These are phyloP conservation scores for Struthio camelus DNA, from an alignment of 2,113 vertebrate species.

Conservation along the genomic window DNA sequence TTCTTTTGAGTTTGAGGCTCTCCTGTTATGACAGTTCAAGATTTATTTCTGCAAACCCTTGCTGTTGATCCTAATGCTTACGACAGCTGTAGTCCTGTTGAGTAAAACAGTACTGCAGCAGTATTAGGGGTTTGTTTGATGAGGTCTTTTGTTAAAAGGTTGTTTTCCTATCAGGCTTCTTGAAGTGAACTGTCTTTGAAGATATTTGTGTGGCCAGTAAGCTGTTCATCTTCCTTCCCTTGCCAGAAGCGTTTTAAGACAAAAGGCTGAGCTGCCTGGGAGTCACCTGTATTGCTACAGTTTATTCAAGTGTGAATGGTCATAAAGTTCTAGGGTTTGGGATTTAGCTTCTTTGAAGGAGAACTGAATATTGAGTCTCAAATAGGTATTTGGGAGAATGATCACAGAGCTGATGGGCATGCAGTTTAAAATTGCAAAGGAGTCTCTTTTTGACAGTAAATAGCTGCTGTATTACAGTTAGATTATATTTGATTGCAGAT, in stretches of 20 bases:
- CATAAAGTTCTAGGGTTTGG: background rate
- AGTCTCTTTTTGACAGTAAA: background rate
- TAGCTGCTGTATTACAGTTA: background rate
- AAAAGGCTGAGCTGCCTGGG: background rate
- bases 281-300: background rate
- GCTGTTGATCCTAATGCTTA: conserved; percentile 6
- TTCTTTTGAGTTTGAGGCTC: background rate
- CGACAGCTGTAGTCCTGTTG: background rate
- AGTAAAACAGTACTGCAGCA: background rate
- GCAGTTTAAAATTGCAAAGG: background rate
- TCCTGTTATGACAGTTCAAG: background rate
- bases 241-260: background rate
- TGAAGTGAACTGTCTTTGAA: background rate
- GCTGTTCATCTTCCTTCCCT: background rate
- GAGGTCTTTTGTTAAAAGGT: conserved; percentile 6
- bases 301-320: background rate
- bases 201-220: background rate
- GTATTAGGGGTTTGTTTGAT: background rate
- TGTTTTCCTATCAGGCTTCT: background rate
- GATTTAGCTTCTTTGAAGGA: background rate
- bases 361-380: background rate
- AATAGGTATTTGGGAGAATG: background rate
- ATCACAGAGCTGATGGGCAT: background rate
- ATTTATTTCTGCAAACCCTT: conserved; percentile 3
- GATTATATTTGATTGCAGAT: background rate